Evolutionary conservation across 2,888 invertebrate genomes (phyloP).

Genomic region (Linnaemya vulpina): DNA sequence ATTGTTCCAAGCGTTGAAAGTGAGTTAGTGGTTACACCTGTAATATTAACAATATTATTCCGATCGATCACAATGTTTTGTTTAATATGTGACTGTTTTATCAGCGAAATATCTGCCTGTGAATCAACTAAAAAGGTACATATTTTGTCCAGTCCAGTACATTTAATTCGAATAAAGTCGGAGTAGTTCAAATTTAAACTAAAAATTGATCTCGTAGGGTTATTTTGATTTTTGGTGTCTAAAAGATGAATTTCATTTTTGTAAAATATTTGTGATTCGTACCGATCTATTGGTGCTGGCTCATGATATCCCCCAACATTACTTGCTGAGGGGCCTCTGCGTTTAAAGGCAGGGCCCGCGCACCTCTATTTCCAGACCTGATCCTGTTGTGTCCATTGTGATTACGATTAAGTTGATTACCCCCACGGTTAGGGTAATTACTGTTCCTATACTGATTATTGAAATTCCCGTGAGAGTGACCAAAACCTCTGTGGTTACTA

Average conservation of each 20-base stretch:
- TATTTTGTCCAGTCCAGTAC: not conserved
- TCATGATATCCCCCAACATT: too few relatives aligned
- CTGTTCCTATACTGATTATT: slow-evolving; percentile 15
- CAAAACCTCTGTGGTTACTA: not conserved
- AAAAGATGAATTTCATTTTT: not conserved
- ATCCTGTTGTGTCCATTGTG: not conserved
- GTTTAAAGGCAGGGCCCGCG: not conserved
- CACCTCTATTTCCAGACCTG: not conserved
- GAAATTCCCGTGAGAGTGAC: slow-evolving; percentile 22
- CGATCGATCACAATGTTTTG: too few relatives aligned
- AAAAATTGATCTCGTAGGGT: slow-evolving; percentile 17
- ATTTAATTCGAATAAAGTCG: not conserved
- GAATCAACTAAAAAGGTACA: slow-evolving; percentile 21
- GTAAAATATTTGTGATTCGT: slow-evolving; percentile 9
- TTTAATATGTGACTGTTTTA: too few relatives aligned
- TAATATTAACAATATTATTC: too few relatives aligned
- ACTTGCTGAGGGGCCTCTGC: too few relatives aligned
- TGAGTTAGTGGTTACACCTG: too few relatives aligned
- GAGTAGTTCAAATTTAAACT: slow-evolving; percentile 30
- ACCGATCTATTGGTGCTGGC: slow-evolving; percentile 2
- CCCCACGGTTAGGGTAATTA: slow-evolving; percentile 10
- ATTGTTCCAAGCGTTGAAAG: too few relatives aligned
- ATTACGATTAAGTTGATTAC: too few relatives aligned
- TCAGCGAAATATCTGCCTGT: too few relatives aligned
- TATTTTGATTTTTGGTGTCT: not conserved